phyloP scores from a whole-genome alignment of 1,140 invertebrate species.

The Drosophila takahashii region DNA sequence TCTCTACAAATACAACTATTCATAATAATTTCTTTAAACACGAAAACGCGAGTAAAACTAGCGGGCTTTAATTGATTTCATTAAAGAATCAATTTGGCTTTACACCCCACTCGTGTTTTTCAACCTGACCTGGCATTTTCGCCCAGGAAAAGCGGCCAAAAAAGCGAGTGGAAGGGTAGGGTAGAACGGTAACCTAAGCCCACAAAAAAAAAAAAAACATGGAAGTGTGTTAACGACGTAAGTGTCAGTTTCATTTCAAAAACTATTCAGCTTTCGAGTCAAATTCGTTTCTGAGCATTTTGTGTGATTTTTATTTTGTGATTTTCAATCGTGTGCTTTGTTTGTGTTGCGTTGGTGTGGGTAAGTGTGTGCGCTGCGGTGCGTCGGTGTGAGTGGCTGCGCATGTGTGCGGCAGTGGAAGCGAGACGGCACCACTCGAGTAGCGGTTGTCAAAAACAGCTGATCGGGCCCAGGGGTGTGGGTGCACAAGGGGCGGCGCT shows the following conservation, averaged over 20 bases:
- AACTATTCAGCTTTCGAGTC: conserved; percentile 9
- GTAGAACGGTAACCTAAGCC: conserved; percentile 5
- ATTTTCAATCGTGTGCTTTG: conserved; percentile 55
- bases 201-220: conserved; percentile 8
- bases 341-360: conserved; percentile 46
- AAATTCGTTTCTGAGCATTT: conserved; percentile 10
- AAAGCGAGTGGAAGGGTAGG: not conserved
- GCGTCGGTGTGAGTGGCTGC: conserved; percentile 44
- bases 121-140: not conserved
- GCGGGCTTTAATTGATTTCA: not conserved
- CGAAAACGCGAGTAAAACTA: conserved; percentile 1
- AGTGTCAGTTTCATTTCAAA: conserved; percentile 21
- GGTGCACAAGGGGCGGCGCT: not conserved
- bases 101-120: not conserved
- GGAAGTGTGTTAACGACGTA: conserved; percentile 60
- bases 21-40: conserved; percentile 3
- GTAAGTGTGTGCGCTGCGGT: conserved; percentile 19
- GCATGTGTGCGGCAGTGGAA: conserved; percentile 40
- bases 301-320: conserved; percentile 29
- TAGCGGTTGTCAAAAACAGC: conserved; percentile 66
- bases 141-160: not conserved
- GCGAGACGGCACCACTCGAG: conserved; percentile 34
- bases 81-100: not conserved
- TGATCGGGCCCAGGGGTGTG: conserved; percentile 33
- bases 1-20: conserved; percentile 4